phyloP scores from a whole-genome alignment of 1,140 invertebrate species.

The Radopholus similis region DNA sequence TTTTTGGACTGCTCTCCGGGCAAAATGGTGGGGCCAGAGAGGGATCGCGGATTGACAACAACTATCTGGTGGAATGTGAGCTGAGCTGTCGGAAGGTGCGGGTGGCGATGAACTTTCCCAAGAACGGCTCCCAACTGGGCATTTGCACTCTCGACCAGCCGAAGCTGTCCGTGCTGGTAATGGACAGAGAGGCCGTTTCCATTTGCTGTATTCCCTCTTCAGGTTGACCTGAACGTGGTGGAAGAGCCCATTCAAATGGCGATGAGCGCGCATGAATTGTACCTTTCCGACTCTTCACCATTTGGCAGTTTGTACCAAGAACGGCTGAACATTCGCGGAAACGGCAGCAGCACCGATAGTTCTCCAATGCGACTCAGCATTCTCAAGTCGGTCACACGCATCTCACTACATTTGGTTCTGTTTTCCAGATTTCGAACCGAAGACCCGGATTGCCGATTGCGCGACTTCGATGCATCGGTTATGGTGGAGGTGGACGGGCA shows the following conservation, averaged over 20 bases:
- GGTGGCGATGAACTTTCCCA: constrained; percentile 23
- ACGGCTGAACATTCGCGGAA: constrained; percentile 15
- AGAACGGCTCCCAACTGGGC: constrained; percentile 11
- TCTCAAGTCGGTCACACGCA: neutral
- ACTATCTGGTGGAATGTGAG: neutral
- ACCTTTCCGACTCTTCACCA: constrained; percentile 31
- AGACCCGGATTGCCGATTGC: neutral
- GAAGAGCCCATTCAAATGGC: constrained; percentile 31
- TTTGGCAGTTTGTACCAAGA: constrained; percentile 37
- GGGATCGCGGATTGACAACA: neutral
- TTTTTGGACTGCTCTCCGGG: constrained; percentile 19
- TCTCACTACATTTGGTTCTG: neutral
- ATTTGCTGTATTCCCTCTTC: neutral
- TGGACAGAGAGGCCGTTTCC: neutral
- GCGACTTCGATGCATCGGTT: constrained; percentile 19
- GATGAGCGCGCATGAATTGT: constrained; percentile 16
- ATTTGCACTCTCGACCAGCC: neutral
- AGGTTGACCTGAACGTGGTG: constrained; percentile 23
- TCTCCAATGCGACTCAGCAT: constrained; percentile 1
- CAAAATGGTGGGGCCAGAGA: neutral
- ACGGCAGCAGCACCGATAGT: neutral
- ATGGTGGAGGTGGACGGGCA: constrained; percentile 22
- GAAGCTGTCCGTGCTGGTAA: constrained; percentile 8
- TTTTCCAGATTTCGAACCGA: neutral
- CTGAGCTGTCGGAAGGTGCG: neutral